A percentile compares a stretch with the other conserved stretches of the same genome.
These are phyloP conservation scores for Etheostoma perlongum DNA, from an alignment of 2,797 vertebrate genomes.

Conservation along the genomic window DNA sequence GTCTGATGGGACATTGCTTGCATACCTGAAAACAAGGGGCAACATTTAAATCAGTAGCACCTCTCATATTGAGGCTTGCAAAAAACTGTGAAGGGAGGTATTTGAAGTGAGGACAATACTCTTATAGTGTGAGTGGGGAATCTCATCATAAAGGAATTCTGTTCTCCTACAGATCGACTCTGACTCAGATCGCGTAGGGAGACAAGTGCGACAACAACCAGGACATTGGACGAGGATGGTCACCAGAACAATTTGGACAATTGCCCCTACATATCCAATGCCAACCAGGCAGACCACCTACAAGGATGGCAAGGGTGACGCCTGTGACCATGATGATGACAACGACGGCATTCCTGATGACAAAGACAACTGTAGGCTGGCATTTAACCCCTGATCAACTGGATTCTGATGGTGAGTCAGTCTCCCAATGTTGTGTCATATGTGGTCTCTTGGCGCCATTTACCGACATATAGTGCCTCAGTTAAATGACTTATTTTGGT, in stretches of 20 bases:
- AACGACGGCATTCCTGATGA: slow-evolving; percentile 97
- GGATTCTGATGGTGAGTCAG: slow-evolving; percentile 92
- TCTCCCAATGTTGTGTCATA: background rate
- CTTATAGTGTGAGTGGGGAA: slow-evolving; percentile 41
- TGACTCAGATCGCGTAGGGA: slow-evolving; percentile 95
- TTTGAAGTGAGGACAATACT: slow-evolving; percentile 58
- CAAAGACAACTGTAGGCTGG: slow-evolving; percentile 96
- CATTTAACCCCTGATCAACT: slow-evolving; percentile 94
- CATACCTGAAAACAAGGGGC: slow-evolving; percentile 68
- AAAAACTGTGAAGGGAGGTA: slow-evolving; percentile 44
- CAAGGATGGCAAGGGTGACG: slow-evolving; percentile 98
- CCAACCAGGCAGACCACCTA: slow-evolving; percentile 98
- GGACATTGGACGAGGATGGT: slow-evolving; percentile 98
- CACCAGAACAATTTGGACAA: slow-evolving; percentile 99
- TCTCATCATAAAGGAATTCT: slow-evolving; percentile 67
- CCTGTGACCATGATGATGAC: slow-evolving; percentile 98
- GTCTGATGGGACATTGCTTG: slow-evolving; percentile 56
- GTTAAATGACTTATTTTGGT: background rate
- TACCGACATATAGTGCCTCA: background rate
- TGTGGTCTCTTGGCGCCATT: background rate
- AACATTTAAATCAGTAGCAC: slow-evolving; percentile 53
- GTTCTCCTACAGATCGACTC: slow-evolving; percentile 89
- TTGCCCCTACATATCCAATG: slow-evolving; percentile 97
- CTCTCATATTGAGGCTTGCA: slow-evolving; percentile 42
- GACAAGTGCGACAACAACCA: slow-evolving; percentile 98